Base-by-base conservation (phyloP, 2,797 vertebrate genomes). In the Channallabes apus region DNA sequence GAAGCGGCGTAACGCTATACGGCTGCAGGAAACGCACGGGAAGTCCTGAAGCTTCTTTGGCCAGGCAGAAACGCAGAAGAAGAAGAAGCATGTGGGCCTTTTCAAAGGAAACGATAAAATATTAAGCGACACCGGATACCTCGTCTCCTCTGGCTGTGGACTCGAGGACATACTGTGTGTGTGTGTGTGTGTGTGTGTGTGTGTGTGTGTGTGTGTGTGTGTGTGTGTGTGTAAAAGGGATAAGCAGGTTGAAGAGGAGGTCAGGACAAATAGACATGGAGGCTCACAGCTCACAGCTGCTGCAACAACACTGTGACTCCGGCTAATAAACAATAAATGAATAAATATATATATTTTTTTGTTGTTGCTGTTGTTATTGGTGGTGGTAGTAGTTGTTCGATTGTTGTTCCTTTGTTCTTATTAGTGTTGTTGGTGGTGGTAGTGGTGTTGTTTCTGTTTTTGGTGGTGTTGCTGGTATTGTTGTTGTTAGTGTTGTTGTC, bases 61-160 rank as follows among this genome's bases (percentile, higher is more conserved):
- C 90, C 89, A 87, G 86, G 83, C 87, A 93, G 92, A 92, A 91
- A 91, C 82, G 84, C 92, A 88, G 88, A 88, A 87, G 91, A 89
- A 89, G 91, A 85, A 87, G 72, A 76, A 88, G 85, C 91, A 84
- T 89, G 90, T 89, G 88, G 89, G 91, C 91, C 88, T 90, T 91
- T 93, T 92, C 93, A 91, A 94, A 93, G 94, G 93, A 95, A 94
- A 94, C 91, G 54, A 95, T 95, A 88, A 95, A 95, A 95, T 95
- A 95, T 95, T 95, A 93, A 95, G 92, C 88, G 92, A 93, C 93
- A 95, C 90, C 89, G 91, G 93, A 94, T 94, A 93, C 91, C 89
- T 89, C 88, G 88, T 91, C 93, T 94, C 91, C 91, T 88, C 92
- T 92, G 85, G 84, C 89, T 90, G 85, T 89, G 87, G 89, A 92